Evolutionary conservation across 1,140 invertebrate genomes (phyloP).

Genomic region (Drosophila baimaii): DNA sequence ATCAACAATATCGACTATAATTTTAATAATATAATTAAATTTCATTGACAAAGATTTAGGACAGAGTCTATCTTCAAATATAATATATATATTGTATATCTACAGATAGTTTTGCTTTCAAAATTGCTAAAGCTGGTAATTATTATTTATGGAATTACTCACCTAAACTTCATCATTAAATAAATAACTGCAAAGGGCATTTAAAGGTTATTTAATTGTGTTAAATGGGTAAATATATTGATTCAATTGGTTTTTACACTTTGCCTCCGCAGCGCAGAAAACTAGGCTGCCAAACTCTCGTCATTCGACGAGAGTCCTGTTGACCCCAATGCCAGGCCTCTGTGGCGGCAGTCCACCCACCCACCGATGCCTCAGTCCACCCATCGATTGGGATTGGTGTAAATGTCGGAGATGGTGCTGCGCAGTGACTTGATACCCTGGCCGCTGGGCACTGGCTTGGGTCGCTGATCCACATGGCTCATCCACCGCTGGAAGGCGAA

Average conservation of each 20-base stretch:
- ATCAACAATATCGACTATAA: too few relatives aligned
- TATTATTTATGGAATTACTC: not conserved
- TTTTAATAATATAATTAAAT: too few relatives aligned
- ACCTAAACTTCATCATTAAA: too few relatives aligned
- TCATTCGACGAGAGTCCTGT: not conserved
- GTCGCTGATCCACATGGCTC: constrained; percentile 44
- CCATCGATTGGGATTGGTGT: constrained; percentile 68
- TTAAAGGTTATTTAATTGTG: constrained; percentile 23
- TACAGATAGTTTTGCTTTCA: too few relatives aligned
- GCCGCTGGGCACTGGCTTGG: constrained; percentile 70
- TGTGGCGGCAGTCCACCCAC: constrained; percentile 55
- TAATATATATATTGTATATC: too few relatives aligned
- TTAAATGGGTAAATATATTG: constrained; percentile 20
- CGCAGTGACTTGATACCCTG: constrained; percentile 61
- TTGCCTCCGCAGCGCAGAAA: constrained; percentile 7
- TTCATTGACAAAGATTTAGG: too few relatives aligned
- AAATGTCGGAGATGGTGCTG: constrained; percentile 67
- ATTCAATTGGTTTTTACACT: constrained; percentile 13
- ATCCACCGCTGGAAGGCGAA: constrained; percentile 60
- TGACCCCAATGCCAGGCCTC: constrained; percentile 1
- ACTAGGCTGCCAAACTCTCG: constrained; percentile 11
- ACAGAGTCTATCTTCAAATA: too few relatives aligned
- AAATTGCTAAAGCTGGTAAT: too few relatives aligned
- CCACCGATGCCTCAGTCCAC: constrained; percentile 32
- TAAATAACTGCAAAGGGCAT: not conserved